These are phyloP conservation scores for Coenonympha glycerion DNA, from an alignment of 2,888 invertebrate species.

Conservation along the genomic window DNA sequence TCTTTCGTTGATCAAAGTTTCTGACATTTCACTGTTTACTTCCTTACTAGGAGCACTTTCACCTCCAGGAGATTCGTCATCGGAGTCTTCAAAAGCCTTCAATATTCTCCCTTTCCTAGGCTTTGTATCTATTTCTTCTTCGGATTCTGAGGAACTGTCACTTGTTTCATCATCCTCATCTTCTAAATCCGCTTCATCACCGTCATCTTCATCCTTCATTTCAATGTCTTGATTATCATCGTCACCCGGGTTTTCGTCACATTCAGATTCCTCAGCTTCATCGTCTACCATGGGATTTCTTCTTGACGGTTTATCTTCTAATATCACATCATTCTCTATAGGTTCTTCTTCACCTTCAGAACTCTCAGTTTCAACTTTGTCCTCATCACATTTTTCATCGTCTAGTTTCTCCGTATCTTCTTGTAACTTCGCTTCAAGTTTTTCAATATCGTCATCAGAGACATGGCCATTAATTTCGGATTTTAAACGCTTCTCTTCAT, in stretches of 20 bases:
- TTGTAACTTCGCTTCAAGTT: constrained; percentile 55
- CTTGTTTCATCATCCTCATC: constrained; percentile 43
- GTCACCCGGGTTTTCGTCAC: constrained; percentile 36
- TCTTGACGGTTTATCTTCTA: constrained; percentile 50
- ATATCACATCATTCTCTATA: constrained; percentile 43
- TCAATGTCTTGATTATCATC: constrained; percentile 28
- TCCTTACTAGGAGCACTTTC: neutral
- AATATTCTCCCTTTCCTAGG: constrained; percentile 61
- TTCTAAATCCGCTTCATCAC: constrained; percentile 41
- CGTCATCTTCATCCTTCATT: constrained; percentile 31
- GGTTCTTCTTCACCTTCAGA: constrained; percentile 72
- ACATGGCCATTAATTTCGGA: constrained; percentile 55
- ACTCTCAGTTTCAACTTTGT: constrained; percentile 43
- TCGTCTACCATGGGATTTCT: constrained; percentile 61
- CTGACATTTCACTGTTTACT: neutral
- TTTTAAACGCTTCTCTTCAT: constrained; percentile 64
- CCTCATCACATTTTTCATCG: constrained; percentile 32
- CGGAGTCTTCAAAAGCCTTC: constrained; percentile 70
- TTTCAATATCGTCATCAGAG: constrained; percentile 60
- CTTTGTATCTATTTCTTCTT: constrained; percentile 42
- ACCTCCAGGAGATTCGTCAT: constrained; percentile 47
- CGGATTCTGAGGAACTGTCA: constrained; percentile 50
- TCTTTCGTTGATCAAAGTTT: neutral
- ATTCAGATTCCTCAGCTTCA: constrained; percentile 71
- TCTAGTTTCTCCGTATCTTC: constrained; percentile 32